Percentiles rank a stretch among this genome's conserved stretches.
These are phyloP conservation scores for Cynocephalus volans DNA, from an alignment of 2,113 vertebrate species.

Conservation along the genomic window DNA sequence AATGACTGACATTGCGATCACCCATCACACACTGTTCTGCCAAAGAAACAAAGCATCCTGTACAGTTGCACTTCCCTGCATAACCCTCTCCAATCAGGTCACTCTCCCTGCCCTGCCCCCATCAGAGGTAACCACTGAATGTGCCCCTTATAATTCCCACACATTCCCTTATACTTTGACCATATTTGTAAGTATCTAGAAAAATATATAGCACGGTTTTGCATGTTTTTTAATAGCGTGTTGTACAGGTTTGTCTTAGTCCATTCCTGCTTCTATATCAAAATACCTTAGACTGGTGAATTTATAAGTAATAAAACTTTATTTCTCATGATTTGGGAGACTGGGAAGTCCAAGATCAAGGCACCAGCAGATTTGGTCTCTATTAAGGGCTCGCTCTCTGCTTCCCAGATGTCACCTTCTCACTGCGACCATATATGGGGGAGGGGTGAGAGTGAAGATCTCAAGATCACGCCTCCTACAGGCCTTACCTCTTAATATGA, in stretches of 20 bases:
- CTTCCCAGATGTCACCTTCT: not conserved
- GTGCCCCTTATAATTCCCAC: not conserved
- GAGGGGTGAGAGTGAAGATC: not conserved
- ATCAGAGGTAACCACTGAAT: not conserved
- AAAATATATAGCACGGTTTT: not conserved
- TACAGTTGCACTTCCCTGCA: too few relatives aligned
- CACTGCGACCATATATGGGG: not conserved
- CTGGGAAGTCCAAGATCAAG: not conserved
- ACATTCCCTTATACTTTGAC: not conserved
- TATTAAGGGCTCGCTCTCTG: not conserved
- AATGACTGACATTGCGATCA: not conserved
- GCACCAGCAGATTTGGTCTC: not conserved
- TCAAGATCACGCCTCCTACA: too few relatives aligned
- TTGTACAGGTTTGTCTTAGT: not conserved
- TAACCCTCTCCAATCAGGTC: too few relatives aligned
- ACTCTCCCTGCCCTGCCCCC: not conserved
- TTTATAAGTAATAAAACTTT: not conserved
- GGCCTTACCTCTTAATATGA: too few relatives aligned
- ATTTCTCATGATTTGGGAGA: not conserved
- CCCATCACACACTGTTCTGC: accelerated
- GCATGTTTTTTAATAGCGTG: not conserved
- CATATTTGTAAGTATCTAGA: not conserved
- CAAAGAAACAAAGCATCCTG: not conserved
- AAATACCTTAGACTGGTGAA: not conserved
- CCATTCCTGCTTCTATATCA: not conserved